Evolutionary conservation across 2,797 vertebrate species (phyloP).

Genomic region (Hypotaenidia okinawae): DNA sequence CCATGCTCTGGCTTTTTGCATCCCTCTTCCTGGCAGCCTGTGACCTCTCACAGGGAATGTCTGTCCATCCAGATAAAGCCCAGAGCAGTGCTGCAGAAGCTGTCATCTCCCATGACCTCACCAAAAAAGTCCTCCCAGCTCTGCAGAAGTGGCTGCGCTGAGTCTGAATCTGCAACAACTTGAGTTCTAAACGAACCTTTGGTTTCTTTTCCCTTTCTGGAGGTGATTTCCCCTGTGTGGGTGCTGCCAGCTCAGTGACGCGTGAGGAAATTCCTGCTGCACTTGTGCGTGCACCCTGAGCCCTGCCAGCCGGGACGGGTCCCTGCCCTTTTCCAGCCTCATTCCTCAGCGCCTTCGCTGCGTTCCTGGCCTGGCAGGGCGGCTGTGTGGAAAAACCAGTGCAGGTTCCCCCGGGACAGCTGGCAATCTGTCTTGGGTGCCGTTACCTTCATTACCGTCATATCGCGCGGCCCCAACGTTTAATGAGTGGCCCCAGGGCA

Average conservation of each 20-base stretch:
- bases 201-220: not conserved
- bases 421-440: not conserved
- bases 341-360: not conserved
- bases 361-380: not conserved
- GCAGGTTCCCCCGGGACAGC: not conserved
- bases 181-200: not conserved
- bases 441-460: not conserved
- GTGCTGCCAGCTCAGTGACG: not conserved
- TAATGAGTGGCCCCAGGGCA: conserved; percentile 8
- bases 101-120: not conserved
- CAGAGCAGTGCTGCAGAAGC: not conserved
- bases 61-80: not conserved
- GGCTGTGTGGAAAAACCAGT: not conserved
- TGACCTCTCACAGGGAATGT: not conserved
- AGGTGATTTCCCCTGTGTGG: not conserved
- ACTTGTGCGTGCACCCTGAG: not conserved
- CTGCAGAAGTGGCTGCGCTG: not conserved
- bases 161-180: not conserved
- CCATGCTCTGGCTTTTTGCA: not conserved
- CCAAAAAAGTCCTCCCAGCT: not conserved
- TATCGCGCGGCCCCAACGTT: not conserved
- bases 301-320: not conserved
- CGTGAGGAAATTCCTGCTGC: not conserved
- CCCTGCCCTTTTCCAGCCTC: not conserved
- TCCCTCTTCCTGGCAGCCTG: not conserved